Evolutionary conservation across 2,888 invertebrate species (phyloP), one percentile per base, ranked within the genome.

Genomic region (Mimumesa dahlbomi): DNA sequence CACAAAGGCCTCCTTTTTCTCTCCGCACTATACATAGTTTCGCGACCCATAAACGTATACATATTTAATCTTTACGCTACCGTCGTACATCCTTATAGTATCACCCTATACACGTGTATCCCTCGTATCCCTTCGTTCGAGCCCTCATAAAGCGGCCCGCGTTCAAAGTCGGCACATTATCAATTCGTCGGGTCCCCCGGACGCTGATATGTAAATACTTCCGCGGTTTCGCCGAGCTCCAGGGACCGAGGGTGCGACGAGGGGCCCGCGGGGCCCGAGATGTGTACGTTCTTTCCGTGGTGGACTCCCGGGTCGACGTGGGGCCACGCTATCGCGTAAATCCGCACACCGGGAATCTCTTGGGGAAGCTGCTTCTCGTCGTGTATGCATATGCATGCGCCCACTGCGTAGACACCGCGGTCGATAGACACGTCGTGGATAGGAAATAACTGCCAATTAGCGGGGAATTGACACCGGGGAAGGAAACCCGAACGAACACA

Each of bases 401-500:
- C 52, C 49, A 53, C 63, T 76, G 79, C 76, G 76, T 78, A 61
- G 42, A 69, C 75, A 46, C 65, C 61, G 46, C 54, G 58, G 65
- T 38, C 65, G 57, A 69, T 82, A 78, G 77, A 82, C 81, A 73
- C 81, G 29, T 29, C 29, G n/a, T 72, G 79, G 77, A 79, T 81
- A 79, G 82, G 78, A 83, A 83, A 82, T 82, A 78, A 77, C 76
- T 82, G 79, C 81, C 82, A 82, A 84, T 84, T 84, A 83, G 80
- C 75, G 77, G 42, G 45, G 63, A n/a, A n/a, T n/a, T n/a, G 52
- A 57, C 50, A 50, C 67, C 62, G 14, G 59, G 52, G 48, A 52
- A 57, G 65, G 68, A 79, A 71, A 73, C 63, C 36, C 29, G 59
- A 68, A 58, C 25, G 16, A 7, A 21, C 58, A 57, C 56, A 48